Base-by-base conservation (phyloP, 2,113 vertebrate genomes). In the Condylura cristata region DNA sequence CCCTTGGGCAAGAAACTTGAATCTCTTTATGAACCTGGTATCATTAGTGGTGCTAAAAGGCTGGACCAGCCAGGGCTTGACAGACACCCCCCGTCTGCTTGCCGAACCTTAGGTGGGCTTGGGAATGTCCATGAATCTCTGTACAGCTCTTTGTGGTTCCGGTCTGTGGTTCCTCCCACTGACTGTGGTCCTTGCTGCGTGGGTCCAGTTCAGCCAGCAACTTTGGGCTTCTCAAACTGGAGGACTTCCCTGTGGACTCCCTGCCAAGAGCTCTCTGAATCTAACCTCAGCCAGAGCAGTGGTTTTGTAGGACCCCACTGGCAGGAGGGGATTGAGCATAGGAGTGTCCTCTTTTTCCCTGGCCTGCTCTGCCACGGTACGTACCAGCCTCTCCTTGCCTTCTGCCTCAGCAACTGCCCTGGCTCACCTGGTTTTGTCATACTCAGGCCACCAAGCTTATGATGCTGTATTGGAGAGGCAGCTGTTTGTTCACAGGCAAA, bases 401-500 rank as follows among this genome's bases (percentile, higher is more conserved):
- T 78, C 26, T 6, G 14, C 68, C 17, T 53, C n/a, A 30, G 39
- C 24, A 22, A 46, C 58, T 32, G 51, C 30, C 39, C 51, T 28
- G 56, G 68, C 81, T 88, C 2, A 0, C 76, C 3, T 1, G 14
- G 14, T 56, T 89, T 30, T 66, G 63, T 8, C 32, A 51, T n/a
- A 30, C 60, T 65, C 58, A 14, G 58, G 41, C 34, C 60, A 17
- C 32, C 5, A 68, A 89, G 61, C 71, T 58, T 3, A 0, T 30
- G 72, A n/a, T 18, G 39, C 89, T 65, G 0, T 20, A 32, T 30
- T 70, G 41, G 58, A 58, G 28, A 75, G 32, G 79, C 78, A 68
- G 81, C 78, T 81, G 81, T 79, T 96, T 75, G 90, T 93, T 96
- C 92, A 46, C 8, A 63, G 74, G 61, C 53, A 84, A 37, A 58